Base-by-base conservation (phyloP, 2,797 vertebrate genomes). In the Artibeus jamaicensis region DNA sequence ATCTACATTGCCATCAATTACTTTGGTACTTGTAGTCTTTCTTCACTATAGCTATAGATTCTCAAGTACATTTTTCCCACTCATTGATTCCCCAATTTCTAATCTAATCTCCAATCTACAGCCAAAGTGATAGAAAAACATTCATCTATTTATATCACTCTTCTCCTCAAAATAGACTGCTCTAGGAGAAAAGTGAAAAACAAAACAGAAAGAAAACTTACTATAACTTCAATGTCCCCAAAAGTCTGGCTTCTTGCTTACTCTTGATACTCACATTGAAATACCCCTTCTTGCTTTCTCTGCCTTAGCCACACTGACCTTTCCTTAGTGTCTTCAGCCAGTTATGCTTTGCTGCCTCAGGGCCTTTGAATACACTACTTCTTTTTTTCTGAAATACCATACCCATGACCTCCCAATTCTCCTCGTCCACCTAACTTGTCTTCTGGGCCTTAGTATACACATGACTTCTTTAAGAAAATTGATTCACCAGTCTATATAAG, bases 81-180 rank as follows among this genome's bases (percentile, higher is more conserved):
- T 44, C 12, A 44, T 29, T 50, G 26, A 32, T 34, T 85, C 34
- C 32, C 71, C 55, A 12, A 57, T 82, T 67, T 93, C 83, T 86
- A 83, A 86, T 77, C 39, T 19, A 71, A 12, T 88, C 59, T 88
- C 22, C 16, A 85, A 86, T 93, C 73, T n/a, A 78, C 22, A 76
- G 24, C 71, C 39, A 59, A 65, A 94, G n/a, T 67, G 59, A 81
- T 67, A 77, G 94, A 53, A 89, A 94, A 79, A 65, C 71, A 44
- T 18, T 68, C 21, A 81, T 24, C 48, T 89, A 42, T 83, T 70
- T 44, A 24, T 44, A 79, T 59, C 46, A 59, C n/a, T 70, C 34
- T 32, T 88, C 46, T 85, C 16, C 68, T 92, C 88, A 88, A 92
- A 88, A 77, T 16, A 85, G 53, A 88, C 76, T 77, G n/a, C 50